These are phyloP conservation scores for Heterocephalus glaber DNA, from an alignment of 2,113 vertebrate genomes.

Conservation along the genomic window DNA sequence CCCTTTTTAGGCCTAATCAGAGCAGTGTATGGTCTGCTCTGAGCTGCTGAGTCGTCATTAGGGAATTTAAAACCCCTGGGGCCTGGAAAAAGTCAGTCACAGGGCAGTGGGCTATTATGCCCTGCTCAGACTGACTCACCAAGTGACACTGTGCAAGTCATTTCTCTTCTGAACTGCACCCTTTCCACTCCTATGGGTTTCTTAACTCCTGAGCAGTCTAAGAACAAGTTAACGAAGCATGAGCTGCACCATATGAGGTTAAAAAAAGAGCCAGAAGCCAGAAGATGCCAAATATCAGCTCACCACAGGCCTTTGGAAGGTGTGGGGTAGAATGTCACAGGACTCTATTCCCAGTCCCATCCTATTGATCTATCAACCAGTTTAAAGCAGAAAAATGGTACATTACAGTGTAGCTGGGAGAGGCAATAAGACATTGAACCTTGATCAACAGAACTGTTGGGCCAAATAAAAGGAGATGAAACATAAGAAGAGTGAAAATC, in stretches of 20 bases:
- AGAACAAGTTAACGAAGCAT: background rate
- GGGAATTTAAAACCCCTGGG: conserved; percentile 62
- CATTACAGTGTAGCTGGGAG: background rate
- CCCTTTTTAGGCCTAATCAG: conserved; percentile 77
- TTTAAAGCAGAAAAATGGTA: background rate
- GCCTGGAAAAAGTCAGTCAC: background rate
- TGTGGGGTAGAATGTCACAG: background rate
- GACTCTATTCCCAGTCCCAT: background rate
- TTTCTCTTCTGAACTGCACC: background rate
- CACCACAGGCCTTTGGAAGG: background rate
- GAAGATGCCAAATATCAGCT: background rate
- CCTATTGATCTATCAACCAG: background rate
- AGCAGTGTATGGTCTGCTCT: background rate
- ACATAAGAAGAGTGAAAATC: background rate
- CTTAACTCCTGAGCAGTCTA: background rate
- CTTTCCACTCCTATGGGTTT: background rate
- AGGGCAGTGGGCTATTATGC: background rate
- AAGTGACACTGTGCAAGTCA: background rate
- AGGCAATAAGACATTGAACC: background rate
- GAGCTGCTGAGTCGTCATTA: conserved; percentile 41
- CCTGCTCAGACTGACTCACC: background rate
- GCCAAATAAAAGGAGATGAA: background rate
- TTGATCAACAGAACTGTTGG: background rate
- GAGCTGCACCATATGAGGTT: background rate
- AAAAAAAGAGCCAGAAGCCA: background rate